Conservation (phyloP, 2,888 invertebrate genomes). For the Drosophila nigricruria region DNA sequence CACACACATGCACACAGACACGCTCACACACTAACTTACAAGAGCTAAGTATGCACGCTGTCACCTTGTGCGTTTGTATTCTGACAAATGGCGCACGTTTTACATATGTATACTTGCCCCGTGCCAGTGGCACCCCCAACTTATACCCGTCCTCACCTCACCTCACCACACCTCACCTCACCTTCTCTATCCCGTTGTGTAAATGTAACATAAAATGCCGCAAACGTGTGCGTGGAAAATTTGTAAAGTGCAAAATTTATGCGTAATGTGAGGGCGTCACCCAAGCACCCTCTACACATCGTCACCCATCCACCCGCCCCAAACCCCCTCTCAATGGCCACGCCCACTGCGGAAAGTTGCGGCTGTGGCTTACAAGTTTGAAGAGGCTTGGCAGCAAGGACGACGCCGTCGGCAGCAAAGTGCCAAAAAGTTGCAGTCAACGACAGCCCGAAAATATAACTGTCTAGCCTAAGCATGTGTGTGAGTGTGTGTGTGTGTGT, state of each 20-base stretch:
- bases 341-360: slow-evolving; percentile 33
- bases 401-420: slow-evolving; percentile 60
- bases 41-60: slow-evolving; percentile 31
- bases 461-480: slow-evolving; percentile 50
- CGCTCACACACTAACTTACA: slow-evolving; percentile 13
- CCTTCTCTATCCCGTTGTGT: slow-evolving; percentile 35
- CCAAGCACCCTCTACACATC: slow-evolving; percentile 24
- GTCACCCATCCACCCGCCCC: too few species aligned
- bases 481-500: slow-evolving; percentile 4
- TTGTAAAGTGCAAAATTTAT: slow-evolving; percentile 82
- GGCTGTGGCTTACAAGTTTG: slow-evolving; percentile 72
- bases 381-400: slow-evolving; percentile 61
- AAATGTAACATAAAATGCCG: slow-evolving; percentile 79
- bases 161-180: background rate
- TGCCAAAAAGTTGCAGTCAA: slow-evolving; percentile 78
- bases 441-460: slow-evolving; percentile 67
- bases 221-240: slow-evolving; percentile 81
- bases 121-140: background rate
- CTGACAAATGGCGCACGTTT: slow-evolving; percentile 77
- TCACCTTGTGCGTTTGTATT: slow-evolving; percentile 49
- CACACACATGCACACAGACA: background rate
- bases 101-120: slow-evolving; percentile 66
- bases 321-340: slow-evolving; percentile 13
- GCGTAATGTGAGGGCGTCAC: slow-evolving; percentile 80
- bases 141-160: background rate